Evolutionary conservation across 2,113 vertebrate species (phyloP).

Genomic region (Neolamprologus caudopunctatus): DNA sequence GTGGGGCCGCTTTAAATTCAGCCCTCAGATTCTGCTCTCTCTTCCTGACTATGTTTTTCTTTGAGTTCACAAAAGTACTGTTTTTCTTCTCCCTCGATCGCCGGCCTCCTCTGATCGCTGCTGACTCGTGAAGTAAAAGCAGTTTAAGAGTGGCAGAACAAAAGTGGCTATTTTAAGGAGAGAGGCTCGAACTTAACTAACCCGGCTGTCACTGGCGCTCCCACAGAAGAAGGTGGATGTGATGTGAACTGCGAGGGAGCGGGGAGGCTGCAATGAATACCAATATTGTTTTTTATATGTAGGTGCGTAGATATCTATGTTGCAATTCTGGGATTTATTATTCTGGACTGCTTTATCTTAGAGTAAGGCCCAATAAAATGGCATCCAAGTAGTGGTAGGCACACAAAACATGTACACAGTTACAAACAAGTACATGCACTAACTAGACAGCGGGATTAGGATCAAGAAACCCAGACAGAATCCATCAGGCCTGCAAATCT

Average conservation of each 20-base stretch:
- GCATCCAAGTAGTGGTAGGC: not conserved
- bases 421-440: not conserved
- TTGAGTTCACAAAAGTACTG: not conserved
- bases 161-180: constrained; percentile 42
- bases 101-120: constrained; percentile 14
- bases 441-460: not conserved
- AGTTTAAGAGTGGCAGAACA: constrained; percentile 12
- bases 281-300: not conserved
- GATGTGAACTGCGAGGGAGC: not conserved
- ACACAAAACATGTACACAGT: not conserved
- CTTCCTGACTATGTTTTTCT: not conserved
- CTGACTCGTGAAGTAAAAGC: constrained; percentile 16
- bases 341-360: not conserved
- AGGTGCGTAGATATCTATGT: not conserved
- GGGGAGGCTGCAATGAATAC: constrained; percentile 2
- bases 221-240: constrained; percentile 16
- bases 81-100: not conserved
- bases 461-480: not conserved
- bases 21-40: not conserved
- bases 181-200: constrained; percentile 1
- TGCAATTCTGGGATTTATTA: not conserved
- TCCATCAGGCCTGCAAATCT: not conserved
- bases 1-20: not conserved
- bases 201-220: constrained; percentile 23
- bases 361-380: not conserved